Percentiles rank a stretch among this genome's conserved stretches.
Conservation (phyloP, 2,888 invertebrate genomes). For the Oasisia sp. region DNA sequence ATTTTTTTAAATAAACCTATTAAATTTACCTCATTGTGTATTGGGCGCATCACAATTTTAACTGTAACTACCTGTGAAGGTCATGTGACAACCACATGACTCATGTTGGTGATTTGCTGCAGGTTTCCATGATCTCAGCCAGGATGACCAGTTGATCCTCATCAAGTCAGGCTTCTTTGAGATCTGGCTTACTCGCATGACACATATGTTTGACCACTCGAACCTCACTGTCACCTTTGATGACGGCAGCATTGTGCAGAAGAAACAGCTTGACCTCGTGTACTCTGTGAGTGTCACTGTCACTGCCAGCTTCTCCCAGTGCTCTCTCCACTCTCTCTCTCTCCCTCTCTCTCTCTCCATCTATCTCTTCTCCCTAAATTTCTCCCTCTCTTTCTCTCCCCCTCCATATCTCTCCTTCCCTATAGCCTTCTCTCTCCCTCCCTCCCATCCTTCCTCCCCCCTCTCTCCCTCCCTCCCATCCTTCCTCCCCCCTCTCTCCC, state of each 20-base stretch:
- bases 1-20: background rate
- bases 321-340: background rate
- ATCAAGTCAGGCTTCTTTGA: constrained; percentile 97
- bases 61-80: background rate
- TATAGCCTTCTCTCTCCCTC: too few species aligned
- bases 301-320: background rate
- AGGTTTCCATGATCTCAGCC: constrained; percentile 87
- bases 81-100: background rate
- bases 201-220: constrained; percentile 79
- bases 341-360: too few species aligned
- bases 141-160: constrained; percentile 95
- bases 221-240: constrained; percentile 81
- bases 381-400: too few species aligned
- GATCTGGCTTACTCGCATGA: constrained; percentile 90
- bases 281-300: constrained; percentile 43
- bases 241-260: constrained; percentile 86
- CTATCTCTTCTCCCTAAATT: too few species aligned
- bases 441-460: too few species aligned
- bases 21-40: background rate
- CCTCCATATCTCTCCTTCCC: too few species aligned
- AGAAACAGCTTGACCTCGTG: constrained; percentile 80
- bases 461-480: too few species aligned
- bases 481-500: too few species aligned
- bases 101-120: constrained; percentile 26
- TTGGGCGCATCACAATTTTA: background rate